Evolutionary conservation across 2,888 invertebrate species (phyloP), one percentile per base, ranked within the genome.

Genomic region (Lasioglossum malachurum): DNA sequence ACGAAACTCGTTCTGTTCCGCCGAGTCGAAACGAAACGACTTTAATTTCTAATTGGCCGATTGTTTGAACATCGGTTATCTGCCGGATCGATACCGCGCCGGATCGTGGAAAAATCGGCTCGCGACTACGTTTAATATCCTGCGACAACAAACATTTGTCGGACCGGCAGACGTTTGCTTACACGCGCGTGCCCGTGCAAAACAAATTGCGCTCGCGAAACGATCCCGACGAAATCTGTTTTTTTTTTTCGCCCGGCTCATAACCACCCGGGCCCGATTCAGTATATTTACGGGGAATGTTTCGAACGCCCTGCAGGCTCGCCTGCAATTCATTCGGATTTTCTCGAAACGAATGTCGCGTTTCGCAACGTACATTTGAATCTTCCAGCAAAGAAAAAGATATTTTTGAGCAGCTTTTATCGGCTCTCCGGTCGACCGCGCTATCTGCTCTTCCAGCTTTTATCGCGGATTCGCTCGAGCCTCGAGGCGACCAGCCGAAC

Each of bases 1-100:
- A 4, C 69, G 69, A 4, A 10, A 19, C n/a, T 5, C 41, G 71
- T 41, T 2, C 38, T 3, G 67, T 35, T 10, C 12, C 69, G 38
- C 3, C 69, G 12, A 27, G 38, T 4, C 35, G 31, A 19, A 23
- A 0, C 71, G 31, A 60, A 60, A 27, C 72, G 75, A 82, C 84
- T 89, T 87, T 67, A 84, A 82, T 81, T 79, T 86, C 82, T 86
- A 90, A 89, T 89, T 86, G 86, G 75, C 64, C 81, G 84, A 79
- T 80, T 78, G 80, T 87, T 87, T 27, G 69, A 12, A 44, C 72
- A 41, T 67, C 41, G 53, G 75, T 35, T 64, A 31, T 19, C 53
- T 44, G n/a, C 23, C 23, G 31, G 60, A 79, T 60, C 44, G n/a
- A 19, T 49, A 1, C 16, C 75, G 38, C 1, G 5, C 41, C 19